phyloP scores from a whole-genome alignment of 2,888 invertebrate species.

The Drosophila putrida region DNA sequence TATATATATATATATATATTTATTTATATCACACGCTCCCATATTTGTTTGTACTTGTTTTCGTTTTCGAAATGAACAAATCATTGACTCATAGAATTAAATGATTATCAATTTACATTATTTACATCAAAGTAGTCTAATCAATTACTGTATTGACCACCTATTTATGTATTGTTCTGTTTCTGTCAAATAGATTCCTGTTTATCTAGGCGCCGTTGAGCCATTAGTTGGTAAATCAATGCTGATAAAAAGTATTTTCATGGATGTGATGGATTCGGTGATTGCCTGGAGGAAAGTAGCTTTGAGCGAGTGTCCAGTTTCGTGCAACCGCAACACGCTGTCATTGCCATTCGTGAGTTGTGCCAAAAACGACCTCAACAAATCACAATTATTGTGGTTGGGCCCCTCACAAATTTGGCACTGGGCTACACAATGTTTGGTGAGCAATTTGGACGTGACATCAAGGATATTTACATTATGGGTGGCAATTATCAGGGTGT shows the following conservation, averaged over 20 bases:
- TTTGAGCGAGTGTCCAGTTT: constrained; percentile 82
- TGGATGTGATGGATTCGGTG: constrained; percentile 91
- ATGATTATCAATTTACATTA: too few relatives aligned
- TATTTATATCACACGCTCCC: too few relatives aligned
- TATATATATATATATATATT: too few relatives aligned
- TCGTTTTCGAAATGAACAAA: too few relatives aligned
- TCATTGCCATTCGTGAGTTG: constrained; percentile 87
- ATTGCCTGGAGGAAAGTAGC: constrained; percentile 83
- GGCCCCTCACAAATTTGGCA: constrained; percentile 93
- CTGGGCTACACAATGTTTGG: constrained; percentile 90
- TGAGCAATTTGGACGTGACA: constrained; percentile 87
- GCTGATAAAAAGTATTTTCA: constrained; percentile 86
- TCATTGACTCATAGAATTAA: too few relatives aligned
- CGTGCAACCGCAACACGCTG: constrained; percentile 87
- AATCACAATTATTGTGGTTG: constrained; percentile 89
- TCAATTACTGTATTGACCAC: too few relatives aligned
- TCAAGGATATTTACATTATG: constrained; percentile 91
- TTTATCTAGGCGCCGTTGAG: constrained; percentile 88
- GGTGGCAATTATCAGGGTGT: constrained; percentile 90
- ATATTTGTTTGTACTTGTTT: too few relatives aligned
- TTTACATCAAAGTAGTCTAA: too few relatives aligned
- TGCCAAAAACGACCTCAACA: constrained; percentile 87
- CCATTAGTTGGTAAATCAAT: constrained; percentile 84
- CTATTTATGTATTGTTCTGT: too few relatives aligned
- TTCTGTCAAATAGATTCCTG: constrained; percentile 87